Percentiles rank a stretch among this genome's conserved stretches.
Evolutionary conservation across 2,888 invertebrate species (phyloP).

Genomic region (Cryptus viduatorius): DNA sequence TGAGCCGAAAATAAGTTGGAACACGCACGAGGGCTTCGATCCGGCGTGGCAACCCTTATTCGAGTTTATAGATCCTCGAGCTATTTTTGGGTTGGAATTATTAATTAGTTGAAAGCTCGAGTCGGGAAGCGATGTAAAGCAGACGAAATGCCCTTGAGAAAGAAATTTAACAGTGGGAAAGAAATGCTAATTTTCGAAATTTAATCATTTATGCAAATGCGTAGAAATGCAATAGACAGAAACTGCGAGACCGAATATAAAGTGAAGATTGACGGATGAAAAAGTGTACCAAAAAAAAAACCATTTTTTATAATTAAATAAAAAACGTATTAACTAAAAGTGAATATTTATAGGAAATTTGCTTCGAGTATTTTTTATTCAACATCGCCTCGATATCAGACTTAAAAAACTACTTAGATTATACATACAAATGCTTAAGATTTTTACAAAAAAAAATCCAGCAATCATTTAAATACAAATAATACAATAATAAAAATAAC

Average conservation of each 20-base stretch:
- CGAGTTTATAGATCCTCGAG: slow-evolving; percentile 45
- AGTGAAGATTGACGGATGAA: neutral
- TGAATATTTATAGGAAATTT: neutral
- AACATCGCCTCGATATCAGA: slow-evolving; percentile 41
- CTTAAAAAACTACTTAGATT: slow-evolving; percentile 48
- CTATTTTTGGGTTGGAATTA: slow-evolving; percentile 46
- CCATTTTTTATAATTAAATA: neutral
- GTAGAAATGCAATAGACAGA: neutral
- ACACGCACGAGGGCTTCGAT: slow-evolving; percentile 57
- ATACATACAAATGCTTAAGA: slow-evolving; percentile 50
- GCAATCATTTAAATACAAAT: slow-evolving; percentile 59
- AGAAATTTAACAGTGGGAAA: neutral
- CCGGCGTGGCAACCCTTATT: slow-evolving; percentile 43
- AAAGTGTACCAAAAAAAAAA: neutral
- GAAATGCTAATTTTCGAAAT: neutral
- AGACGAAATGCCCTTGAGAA: neutral
- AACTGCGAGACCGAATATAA: neutral
- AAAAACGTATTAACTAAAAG: neutral
- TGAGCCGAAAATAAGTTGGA: slow-evolving; percentile 46
- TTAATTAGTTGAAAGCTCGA: slow-evolving; percentile 18
- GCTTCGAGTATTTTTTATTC: slow-evolving; percentile 57
- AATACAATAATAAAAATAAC: slow-evolving; percentile 57
- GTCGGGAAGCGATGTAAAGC: neutral
- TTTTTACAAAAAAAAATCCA: slow-evolving; percentile 41
- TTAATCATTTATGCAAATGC: neutral